Evolutionary conservation across 2,797 vertebrate genomes (phyloP).

Genomic region (Pangasius krempfi): DNA sequence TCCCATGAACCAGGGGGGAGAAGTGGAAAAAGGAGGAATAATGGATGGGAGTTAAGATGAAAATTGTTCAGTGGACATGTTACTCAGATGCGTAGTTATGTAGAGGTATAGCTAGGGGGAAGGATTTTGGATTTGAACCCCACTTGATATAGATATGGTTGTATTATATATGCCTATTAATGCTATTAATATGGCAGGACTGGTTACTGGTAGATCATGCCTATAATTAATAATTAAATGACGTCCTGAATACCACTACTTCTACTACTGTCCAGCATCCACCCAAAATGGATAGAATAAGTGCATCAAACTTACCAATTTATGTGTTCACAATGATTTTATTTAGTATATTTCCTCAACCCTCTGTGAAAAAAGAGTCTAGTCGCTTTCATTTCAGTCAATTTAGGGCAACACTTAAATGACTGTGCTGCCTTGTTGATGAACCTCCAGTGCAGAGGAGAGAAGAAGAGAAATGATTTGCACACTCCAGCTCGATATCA

Average conservation of each 20-base stretch:
- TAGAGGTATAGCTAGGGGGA: background rate
- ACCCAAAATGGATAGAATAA: background rate
- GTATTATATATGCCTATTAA: background rate
- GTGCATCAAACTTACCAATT: background rate
- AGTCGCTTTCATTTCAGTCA: conserved; percentile 71
- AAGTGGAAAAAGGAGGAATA: conserved; percentile 33
- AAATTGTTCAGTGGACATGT: conserved; percentile 18
- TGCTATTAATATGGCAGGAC: background rate
- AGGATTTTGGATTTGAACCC: background rate
- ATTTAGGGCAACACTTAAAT: conserved; percentile 81
- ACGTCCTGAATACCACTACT: background rate
- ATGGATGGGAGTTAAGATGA: conserved; percentile 11
- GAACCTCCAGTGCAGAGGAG: conserved; percentile 20
- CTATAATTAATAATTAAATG: background rate
- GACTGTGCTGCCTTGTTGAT: conserved; percentile 66
- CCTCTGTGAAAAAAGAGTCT: conserved; percentile 34
- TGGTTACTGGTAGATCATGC: background rate
- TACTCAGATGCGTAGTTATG: conserved; percentile 15
- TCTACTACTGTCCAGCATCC: background rate
- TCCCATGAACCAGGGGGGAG: conserved; percentile 51
- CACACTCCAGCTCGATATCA: conserved; percentile 62
- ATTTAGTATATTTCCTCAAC: background rate
- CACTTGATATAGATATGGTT: background rate
- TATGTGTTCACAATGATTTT: background rate
- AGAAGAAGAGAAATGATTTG: conserved; percentile 49